These are phyloP conservation scores for Mormyrops attenuatus DNA, from an alignment of 2,797 vertebrate species.

Conservation along the genomic window DNA sequence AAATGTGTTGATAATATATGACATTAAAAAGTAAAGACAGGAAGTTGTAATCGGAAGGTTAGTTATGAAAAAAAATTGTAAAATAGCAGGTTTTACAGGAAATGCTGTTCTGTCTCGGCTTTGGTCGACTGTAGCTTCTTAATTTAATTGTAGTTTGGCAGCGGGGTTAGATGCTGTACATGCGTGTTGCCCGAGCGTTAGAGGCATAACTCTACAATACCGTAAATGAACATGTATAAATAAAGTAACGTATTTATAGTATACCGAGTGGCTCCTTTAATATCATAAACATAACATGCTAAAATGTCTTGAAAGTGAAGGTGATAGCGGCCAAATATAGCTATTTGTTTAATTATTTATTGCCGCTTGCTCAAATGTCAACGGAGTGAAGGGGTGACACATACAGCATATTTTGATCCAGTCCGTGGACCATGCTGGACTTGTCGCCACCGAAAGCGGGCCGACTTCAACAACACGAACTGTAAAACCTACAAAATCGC, in stretches of 20 bases:
- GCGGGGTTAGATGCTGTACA: neutral
- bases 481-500: neutral
- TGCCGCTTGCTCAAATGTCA: constrained; percentile 23
- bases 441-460: neutral
- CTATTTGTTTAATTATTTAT: constrained; percentile 20
- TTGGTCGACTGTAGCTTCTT: neutral
- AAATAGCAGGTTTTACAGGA: constrained; percentile 3
- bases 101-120: constrained; percentile 9
- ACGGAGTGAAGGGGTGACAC: neutral
- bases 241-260: neutral
- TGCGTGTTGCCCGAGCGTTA: neutral
- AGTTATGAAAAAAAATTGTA: neutral
- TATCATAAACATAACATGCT: neutral
- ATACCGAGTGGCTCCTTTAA: neutral
- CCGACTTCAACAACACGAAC: neutral
- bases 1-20: neutral
- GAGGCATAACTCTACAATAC: neutral
- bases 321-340: constrained; percentile 19
- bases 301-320: constrained; percentile 14
- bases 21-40: neutral
- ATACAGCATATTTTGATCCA: neutral
- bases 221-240: neutral
- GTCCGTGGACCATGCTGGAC: neutral
- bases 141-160: neutral
- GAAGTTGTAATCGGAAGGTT: neutral